Evolutionary conservation across 2,113 vertebrate genomes (phyloP), one percentile per base, ranked within the genome.

Genomic region (Proterorhinus semilunaris): DNA sequence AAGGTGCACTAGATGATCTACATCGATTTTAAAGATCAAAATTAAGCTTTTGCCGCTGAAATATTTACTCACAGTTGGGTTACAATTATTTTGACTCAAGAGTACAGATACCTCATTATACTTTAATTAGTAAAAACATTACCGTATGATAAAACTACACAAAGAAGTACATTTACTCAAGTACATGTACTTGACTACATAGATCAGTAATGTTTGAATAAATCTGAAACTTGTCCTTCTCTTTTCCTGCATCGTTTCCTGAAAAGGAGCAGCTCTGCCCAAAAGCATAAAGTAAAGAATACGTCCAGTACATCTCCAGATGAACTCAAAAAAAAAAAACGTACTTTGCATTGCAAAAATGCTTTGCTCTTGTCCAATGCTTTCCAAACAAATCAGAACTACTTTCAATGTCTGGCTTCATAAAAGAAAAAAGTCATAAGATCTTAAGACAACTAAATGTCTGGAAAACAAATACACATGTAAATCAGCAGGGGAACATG

Each of bases 321-420:
- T 62, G 46, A 80, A 65, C 15, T 52, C 68, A 76, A 65, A 13
- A 77, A 80, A 69, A 78, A 73, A 77, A 83, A 9, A 52, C 82
- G 8, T 57, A 36, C 69, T 90, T 91, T 93, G 90, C 83, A 88
- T 87, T 91, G 90, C 90, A 91, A 92, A 93, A 61, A 47, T 6
- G n/a, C 46, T 74, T 72, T 72, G 79, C 49, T 72, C 74, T 76
- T 61, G 9, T n/a, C 73, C 61, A 80, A 61, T 66, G 16, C 7
- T 76, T 43, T 68, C 17, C 50, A 70, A 85, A 90, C 85, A 90
- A 89, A 88, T 87, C 0, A 54, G 73, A 82, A 71, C 77, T 75
- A 78, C 82, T 89, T 86, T 84, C 54, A 86, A 85, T 74, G 77
- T 76, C 71, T 45, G 72, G 72, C 75, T 78, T 69, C 69, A 69